phyloP scores from a whole-genome alignment of 2,888 invertebrate genomes.

The Cremastinae sp. region DNA sequence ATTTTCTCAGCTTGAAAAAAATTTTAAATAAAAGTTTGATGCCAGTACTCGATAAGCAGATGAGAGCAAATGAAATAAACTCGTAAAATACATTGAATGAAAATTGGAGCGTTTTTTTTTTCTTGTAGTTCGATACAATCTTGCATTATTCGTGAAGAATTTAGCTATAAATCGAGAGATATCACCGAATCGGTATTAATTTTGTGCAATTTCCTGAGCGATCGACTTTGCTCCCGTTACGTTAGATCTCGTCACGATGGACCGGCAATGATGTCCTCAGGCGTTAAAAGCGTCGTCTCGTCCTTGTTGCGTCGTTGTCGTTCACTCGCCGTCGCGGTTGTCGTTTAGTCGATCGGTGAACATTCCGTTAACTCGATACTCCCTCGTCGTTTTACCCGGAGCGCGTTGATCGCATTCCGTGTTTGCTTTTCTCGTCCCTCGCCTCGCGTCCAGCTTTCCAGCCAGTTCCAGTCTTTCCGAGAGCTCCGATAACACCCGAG shows the following conservation, averaged over 20 bases:
- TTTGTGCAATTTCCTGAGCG: slow-evolving; percentile 24
- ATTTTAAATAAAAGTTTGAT: too few relatives aligned
- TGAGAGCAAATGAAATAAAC: too few relatives aligned
- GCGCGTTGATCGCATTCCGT: slow-evolving; percentile 35
- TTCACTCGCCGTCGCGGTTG: slow-evolving; percentile 23
- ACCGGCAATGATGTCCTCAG: slow-evolving; percentile 34
- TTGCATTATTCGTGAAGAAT: background rate
- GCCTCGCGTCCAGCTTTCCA: slow-evolving; percentile 4
- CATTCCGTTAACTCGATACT: slow-evolving; percentile 53
- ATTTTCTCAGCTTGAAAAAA: too few relatives aligned
- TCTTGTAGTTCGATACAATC: too few relatives aligned
- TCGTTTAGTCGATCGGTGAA: slow-evolving; percentile 42
- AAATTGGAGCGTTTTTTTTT: too few relatives aligned
- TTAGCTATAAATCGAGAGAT: slow-evolving; percentile 7
- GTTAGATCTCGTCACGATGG: slow-evolving; percentile 27
- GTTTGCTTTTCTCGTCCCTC: slow-evolving; percentile 33
- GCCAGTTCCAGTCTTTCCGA: background rate
- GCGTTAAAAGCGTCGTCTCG: slow-evolving; percentile 34
- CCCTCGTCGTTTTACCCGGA: slow-evolving; percentile 14
- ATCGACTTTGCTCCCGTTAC: slow-evolving; percentile 16
- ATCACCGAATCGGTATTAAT: background rate
- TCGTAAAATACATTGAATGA: too few relatives aligned
- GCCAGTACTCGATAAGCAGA: too few relatives aligned
- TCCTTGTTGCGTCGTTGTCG: slow-evolving; percentile 13
- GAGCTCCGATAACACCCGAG: slow-evolving; percentile 12